Conservation (phyloP, 2,888 invertebrate genomes). For the Philopedon plagiatum region DNA sequence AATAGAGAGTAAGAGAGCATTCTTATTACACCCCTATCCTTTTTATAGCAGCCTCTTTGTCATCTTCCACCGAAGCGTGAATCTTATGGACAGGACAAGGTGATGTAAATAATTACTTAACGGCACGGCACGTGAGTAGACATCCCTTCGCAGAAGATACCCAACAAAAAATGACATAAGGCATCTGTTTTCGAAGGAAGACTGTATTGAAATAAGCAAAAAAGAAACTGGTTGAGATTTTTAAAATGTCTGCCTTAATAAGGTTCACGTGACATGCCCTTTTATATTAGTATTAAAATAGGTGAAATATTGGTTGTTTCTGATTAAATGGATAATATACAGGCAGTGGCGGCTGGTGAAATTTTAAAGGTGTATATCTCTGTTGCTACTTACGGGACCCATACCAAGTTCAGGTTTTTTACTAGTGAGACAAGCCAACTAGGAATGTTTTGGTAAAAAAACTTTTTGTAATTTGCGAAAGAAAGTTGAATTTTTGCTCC, state of each 20-base stretch:
- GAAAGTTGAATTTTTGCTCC: too few species aligned
- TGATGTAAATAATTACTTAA: neutral
- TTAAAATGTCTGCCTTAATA: neutral
- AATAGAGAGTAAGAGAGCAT: too few species aligned
- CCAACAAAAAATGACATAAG: neutral
- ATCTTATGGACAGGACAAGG: neutral
- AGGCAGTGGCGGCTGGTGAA: too few species aligned
- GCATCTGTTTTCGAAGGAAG: slow-evolving; percentile 12
- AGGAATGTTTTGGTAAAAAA: too few species aligned
- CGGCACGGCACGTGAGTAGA: neutral
- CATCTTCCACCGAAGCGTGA: neutral
- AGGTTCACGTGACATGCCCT: neutral
- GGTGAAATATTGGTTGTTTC: too few species aligned
- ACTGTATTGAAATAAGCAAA: neutral
- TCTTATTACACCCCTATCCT: neutral
- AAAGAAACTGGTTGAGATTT: neutral
- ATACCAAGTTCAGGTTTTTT: too few species aligned
- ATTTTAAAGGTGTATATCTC: too few species aligned
- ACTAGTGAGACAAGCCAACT: too few species aligned
- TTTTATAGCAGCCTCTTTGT: neutral
- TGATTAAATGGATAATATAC: too few species aligned
- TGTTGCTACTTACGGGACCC: too few species aligned
- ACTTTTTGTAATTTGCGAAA: too few species aligned
- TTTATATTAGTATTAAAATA: too few species aligned
- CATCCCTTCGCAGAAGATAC: neutral